Base-by-base conservation (phyloP, 2,797 vertebrate species). In the Leuciscus waleckii region DNA sequence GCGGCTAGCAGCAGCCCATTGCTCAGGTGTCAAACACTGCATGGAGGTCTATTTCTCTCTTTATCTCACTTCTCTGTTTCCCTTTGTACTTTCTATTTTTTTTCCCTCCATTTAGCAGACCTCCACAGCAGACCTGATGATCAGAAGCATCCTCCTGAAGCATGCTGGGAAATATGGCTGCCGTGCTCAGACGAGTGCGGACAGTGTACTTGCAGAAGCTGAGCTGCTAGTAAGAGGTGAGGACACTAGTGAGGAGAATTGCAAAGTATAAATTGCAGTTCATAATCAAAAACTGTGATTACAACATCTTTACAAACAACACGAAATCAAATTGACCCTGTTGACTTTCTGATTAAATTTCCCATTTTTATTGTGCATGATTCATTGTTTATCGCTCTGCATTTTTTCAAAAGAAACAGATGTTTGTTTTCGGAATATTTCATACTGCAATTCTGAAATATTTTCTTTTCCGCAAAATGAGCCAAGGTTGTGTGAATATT, bases 71-170 rank as follows among this genome's bases (percentile, higher is more conserved):
- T 79, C 74, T 69, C 43, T 79, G 29, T 85, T 56, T 43, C 58
- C 13, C 67, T 89, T 84, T 91, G 67, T 78, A 63, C 86, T 51
- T 58, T 80, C 76, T 91, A 21, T 63, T 80, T 82, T 63, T 80
- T 82, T 81, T 43, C 29, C 46, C 67, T 81, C 19, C 80, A 85
- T 92, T 89, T 96, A 99, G 98, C 98, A 98, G 96, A 95, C 97
- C 0, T 98, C 98, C 65, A 97, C 97, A 61, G 97, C 97, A 92
- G 98, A 99, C 95, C 95, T 99, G 92, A 99, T 99, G 98, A 99
- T 99, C 93, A 96, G 98, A 92, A 99, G 96, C 94, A 98, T 99
- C 92, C 96, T 99, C 88, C 92, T 99, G 95, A 96, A 95, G 95
- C 98, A 99, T 89, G 98, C 98, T 81, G 98, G 98, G 90, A 97